A percentile compares a stretch with the other conserved stretches of the same genome.
Conservation (phyloP, 2,113 vertebrate genomes). For the Bubo scandiacus region DNA sequence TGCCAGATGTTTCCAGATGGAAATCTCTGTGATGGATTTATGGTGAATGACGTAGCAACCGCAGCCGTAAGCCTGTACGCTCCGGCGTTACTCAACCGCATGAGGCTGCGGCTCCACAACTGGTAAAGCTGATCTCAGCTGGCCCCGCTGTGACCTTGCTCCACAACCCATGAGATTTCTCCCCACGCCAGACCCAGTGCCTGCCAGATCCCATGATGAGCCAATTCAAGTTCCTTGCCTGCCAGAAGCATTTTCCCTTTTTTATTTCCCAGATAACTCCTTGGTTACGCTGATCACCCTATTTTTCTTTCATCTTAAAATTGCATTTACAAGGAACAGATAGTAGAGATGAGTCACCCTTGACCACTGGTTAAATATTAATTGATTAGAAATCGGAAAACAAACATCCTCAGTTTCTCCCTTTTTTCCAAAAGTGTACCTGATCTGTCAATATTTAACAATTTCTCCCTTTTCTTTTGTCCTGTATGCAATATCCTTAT, state of each 20-base stretch:
- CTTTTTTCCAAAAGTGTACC: background rate
- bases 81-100: background rate
- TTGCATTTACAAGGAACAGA: background rate
- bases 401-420: background rate
- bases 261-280: background rate
- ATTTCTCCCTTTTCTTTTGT: background rate
- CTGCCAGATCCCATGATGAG: background rate
- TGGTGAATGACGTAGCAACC: background rate
- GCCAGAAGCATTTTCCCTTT: background rate
- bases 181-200: background rate
- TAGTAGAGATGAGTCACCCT: background rate
- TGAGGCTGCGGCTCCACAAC: background rate
- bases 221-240: background rate
- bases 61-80: fast-evolving
- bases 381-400: background rate
- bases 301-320: background rate
- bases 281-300: background rate
- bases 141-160: background rate
- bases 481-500: background rate
- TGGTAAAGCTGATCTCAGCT: background rate
- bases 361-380: background rate
- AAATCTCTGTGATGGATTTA: background rate
- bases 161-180: background rate
- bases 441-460: slow-evolving; percentile 21
- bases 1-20: background rate